Percentiles rank a stretch among this genome's conserved stretches.
phyloP scores from a whole-genome alignment of 2,113 vertebrate genomes.

The Atherinomorus stipes region DNA sequence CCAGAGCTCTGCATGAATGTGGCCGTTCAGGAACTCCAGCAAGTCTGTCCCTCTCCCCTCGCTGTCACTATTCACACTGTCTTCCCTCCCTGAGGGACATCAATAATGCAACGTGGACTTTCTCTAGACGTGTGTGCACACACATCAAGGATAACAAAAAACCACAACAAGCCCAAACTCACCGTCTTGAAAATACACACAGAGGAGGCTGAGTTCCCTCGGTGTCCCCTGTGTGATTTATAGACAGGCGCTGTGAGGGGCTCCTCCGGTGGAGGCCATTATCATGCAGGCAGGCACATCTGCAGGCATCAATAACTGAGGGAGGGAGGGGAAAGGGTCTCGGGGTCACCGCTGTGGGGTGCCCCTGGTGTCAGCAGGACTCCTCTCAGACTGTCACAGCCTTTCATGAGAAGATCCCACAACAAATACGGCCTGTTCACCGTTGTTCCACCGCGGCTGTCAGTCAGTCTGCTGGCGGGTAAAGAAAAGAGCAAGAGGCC shows the following conservation, averaged over 20 bases:
- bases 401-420: conserved; percentile 56
- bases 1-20: conserved; percentile 34
- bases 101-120: conserved; percentile 78
- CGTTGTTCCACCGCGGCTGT: conserved; percentile 44
- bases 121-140: conserved; percentile 38
- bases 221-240: conserved; percentile 71
- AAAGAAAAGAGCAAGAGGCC: conserved; percentile 57
- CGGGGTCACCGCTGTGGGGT: conserved; percentile 61
- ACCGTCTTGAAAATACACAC: conserved; percentile 39
- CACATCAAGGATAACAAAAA: conserved; percentile 14
- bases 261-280: conserved; percentile 67
- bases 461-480: conserved; percentile 50
- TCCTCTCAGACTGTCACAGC: conserved; percentile 51
- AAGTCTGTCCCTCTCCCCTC: conserved; percentile 29
- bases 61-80: conserved; percentile 67
- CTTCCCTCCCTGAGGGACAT: conserved; percentile 74
- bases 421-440: conserved; percentile 52
- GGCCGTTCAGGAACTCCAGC: too few species aligned
- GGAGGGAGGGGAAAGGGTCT: conserved; percentile 55
- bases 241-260: conserved; percentile 49
- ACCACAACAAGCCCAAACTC: conserved; percentile 37
- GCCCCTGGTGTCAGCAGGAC: conserved; percentile 61
- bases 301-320: conserved; percentile 78
- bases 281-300: conserved; percentile 76
- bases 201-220: conserved; percentile 23